Evolutionary conservation across 2,888 invertebrate species (phyloP).

Genomic region (Lacanobia oleracea): DNA sequence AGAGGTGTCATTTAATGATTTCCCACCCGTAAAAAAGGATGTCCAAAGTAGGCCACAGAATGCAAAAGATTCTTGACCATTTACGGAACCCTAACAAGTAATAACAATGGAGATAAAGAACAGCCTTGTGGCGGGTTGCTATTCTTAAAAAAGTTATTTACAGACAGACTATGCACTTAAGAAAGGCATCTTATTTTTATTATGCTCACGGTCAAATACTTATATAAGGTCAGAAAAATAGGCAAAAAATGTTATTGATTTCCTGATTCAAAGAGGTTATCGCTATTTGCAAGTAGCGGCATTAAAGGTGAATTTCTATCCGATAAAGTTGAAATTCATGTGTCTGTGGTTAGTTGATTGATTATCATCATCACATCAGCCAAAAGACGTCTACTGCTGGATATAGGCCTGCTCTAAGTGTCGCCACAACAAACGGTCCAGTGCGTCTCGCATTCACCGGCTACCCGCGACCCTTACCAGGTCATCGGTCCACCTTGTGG

Average conservation of each 20-base stretch:
- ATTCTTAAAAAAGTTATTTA: slow-evolving; percentile 35
- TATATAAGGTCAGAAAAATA: background rate
- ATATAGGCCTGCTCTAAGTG: too few species aligned
- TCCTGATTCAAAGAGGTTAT: background rate
- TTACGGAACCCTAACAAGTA: slow-evolving; percentile 35
- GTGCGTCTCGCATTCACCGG: too few species aligned
- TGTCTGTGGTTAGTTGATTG: background rate
- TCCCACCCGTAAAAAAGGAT: too few species aligned
- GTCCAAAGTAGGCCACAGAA: background rate
- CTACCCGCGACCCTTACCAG: too few species aligned
- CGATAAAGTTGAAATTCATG: background rate
- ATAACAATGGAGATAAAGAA: slow-evolving; percentile 45
- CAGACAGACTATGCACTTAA: slow-evolving; percentile 19
- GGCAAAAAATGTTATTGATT: background rate
- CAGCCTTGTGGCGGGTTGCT: slow-evolving; percentile 36
- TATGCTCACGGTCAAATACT: slow-evolving; percentile 29
- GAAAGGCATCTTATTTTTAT: slow-evolving; percentile 42
- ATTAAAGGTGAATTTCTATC: background rate
- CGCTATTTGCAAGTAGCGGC: background rate
- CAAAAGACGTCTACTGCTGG: too few species aligned
- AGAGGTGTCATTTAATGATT: too few species aligned
- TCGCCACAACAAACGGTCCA: too few species aligned
- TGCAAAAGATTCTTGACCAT: background rate
- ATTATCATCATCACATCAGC: too few species aligned
- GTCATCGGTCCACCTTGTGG: too few species aligned